These are phyloP conservation scores for Troides oblongomaculatus DNA, from an alignment of 2,888 invertebrate genomes.

Conservation along the genomic window DNA sequence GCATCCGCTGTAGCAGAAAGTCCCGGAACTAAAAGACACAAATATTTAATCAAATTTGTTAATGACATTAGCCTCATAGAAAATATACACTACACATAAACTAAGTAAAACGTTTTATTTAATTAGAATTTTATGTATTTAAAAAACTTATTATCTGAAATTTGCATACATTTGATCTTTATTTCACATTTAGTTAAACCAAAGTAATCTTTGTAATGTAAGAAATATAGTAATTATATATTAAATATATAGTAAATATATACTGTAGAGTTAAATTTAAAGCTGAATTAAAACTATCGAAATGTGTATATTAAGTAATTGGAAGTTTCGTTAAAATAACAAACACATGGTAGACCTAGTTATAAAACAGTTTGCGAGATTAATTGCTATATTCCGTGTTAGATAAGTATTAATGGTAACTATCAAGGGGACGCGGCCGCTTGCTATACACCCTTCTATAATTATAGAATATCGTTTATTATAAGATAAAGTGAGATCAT, in stretches of 20 bases:
- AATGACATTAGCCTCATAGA: too few relatives aligned
- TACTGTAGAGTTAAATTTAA: too few relatives aligned
- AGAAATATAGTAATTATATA: not conserved
- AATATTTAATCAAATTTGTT: too few relatives aligned
- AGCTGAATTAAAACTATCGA: not conserved
- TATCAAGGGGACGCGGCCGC: conserved; percentile 48
- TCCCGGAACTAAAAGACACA: too few relatives aligned
- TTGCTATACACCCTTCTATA: conserved; percentile 61
- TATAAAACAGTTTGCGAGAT: conserved; percentile 70
- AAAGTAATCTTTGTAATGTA: not conserved
- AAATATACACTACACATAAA: too few relatives aligned
- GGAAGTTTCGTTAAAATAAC: conserved; percentile 1
- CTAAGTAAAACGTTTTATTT: too few relatives aligned
- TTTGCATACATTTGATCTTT: too few relatives aligned
- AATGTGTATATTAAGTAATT: not conserved
- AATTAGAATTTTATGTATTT: too few relatives aligned
- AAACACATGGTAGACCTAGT: conserved; percentile 32
- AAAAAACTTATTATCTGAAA: too few relatives aligned
- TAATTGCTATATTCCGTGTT: conserved; percentile 77
- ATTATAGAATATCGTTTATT: conserved; percentile 72
- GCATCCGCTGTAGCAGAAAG: too few relatives aligned
- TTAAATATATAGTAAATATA: too few relatives aligned
- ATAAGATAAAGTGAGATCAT: conserved; percentile 59
- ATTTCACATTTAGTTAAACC: not conserved
- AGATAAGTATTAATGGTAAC: conserved; percentile 69